Percentiles rank a stretch among this genome's conserved stretches.
These are phyloP conservation scores for Drosophila austrosaltans DNA, from an alignment of 2,888 invertebrate species.

Conservation along the genomic window DNA sequence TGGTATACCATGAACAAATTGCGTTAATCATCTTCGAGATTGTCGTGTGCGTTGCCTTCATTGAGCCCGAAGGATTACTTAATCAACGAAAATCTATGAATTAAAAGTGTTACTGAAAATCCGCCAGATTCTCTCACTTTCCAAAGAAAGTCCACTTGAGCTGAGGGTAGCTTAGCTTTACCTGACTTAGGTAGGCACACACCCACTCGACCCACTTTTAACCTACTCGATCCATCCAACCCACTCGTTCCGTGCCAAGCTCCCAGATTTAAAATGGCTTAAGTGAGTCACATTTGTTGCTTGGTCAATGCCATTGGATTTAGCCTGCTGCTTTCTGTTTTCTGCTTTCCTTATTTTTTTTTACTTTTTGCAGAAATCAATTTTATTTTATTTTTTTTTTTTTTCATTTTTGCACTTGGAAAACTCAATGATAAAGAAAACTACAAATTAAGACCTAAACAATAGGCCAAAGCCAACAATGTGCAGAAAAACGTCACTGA, in stretches of 20 bases:
- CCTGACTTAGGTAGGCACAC: constrained; percentile 58
- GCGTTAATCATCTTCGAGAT: constrained; percentile 22
- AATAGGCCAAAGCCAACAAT: constrained; percentile 66
- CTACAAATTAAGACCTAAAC: constrained; percentile 73
- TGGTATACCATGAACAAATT: constrained; percentile 30
- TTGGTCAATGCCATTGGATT: constrained; percentile 13
- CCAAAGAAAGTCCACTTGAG: constrained; percentile 50
- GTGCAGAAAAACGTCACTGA: constrained; percentile 80
- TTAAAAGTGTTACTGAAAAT: constrained; percentile 67
- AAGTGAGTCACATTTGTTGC: constrained; percentile 34
- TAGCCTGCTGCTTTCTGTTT: background rate
- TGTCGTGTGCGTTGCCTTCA: constrained; percentile 61
- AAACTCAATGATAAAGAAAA: constrained; percentile 49
- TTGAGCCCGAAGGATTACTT: constrained; percentile 71
- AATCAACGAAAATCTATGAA: constrained; percentile 73
- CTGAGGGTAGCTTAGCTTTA: constrained; percentile 35
- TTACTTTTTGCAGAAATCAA: constrained; percentile 48
- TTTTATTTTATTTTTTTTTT: constrained; percentile 10
- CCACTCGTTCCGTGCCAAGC: constrained; percentile 23
- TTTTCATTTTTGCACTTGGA: constrained; percentile 42
- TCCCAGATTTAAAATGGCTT: constrained; percentile 47
- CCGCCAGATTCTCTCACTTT: constrained; percentile 47
- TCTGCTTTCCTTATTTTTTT: no score
- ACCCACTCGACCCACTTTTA: constrained; percentile 27
- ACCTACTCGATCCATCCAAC: constrained; percentile 11